Percentiles rank a stretch among this genome's conserved stretches.
Evolutionary conservation across 2,113 vertebrate species (phyloP).

Genomic region (Corythornis cristatus): DNA sequence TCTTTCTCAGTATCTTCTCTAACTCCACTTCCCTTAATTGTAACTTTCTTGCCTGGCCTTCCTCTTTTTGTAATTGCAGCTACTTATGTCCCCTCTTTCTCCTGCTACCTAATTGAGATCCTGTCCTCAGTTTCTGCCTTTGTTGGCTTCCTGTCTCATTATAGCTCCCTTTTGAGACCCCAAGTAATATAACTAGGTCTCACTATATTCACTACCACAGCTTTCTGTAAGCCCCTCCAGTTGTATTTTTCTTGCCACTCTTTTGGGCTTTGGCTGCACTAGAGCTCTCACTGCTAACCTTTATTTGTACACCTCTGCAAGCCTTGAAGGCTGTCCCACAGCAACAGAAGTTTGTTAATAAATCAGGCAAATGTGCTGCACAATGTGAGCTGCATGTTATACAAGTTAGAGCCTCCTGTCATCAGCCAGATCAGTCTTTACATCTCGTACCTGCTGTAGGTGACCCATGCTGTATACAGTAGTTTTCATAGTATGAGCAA

Average conservation of each 20-base stretch:
- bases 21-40: not conserved
- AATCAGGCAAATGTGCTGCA: not conserved
- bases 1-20: not conserved
- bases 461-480: not conserved
- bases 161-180: not conserved
- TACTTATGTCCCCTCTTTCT: not conserved
- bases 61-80: not conserved
- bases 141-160: constrained; percentile 7
- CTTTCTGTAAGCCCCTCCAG: constrained; percentile 22
- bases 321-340: not conserved
- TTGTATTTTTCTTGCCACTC: not conserved
- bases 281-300: not conserved
- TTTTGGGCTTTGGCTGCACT: not conserved
- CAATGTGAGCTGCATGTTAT: not conserved
- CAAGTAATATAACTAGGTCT: constrained; percentile 4
- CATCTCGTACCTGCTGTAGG: not conserved
- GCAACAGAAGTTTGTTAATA: not conserved
- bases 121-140: not conserved
- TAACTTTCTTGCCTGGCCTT: not conserved
- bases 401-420: not conserved
- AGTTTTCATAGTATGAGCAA: not conserved
- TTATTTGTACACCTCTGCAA: not conserved
- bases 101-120: not conserved
- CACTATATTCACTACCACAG: not conserved
- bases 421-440: not conserved